Evolutionary conservation across 2,797 vertebrate species (phyloP).

Genomic region (Crocodylus rhombifer): DNA sequence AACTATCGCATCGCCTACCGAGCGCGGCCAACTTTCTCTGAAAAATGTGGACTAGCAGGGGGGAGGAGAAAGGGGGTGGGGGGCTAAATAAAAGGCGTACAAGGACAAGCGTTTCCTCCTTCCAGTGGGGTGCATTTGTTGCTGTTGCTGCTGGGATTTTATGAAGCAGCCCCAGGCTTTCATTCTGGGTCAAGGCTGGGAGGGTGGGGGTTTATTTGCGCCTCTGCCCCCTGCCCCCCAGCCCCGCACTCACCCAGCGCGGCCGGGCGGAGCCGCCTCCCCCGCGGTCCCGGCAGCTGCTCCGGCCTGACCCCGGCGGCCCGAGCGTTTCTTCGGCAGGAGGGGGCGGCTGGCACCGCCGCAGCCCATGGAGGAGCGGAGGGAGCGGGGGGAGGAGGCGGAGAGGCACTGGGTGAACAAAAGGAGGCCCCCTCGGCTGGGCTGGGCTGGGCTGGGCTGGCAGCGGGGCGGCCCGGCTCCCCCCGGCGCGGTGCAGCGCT

Average conservation of each 20-base stretch:
- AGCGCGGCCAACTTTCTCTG: conserved; percentile 30
- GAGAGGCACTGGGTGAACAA: conserved; percentile 88
- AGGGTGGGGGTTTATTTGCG: neutral
- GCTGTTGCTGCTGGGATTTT: rapidly evolving
- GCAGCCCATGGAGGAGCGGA: neutral
- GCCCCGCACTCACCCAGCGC: conserved; percentile 81
- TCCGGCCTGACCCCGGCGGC: conserved; percentile 74
- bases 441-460: conserved; percentile 34
- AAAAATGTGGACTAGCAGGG: neutral
- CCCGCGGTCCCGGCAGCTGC: conserved; percentile 76
- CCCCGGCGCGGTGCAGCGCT: neutral
- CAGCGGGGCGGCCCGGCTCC: no score
- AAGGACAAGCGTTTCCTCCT: neutral
- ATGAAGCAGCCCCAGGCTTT: rapidly evolving
- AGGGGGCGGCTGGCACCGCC: conserved; percentile 45
- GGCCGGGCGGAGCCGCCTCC: conserved; percentile 81
- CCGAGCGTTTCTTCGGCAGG: conserved; percentile 61
- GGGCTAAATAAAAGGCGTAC: neutral
- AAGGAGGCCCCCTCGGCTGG: conserved; percentile 85
- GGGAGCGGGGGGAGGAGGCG: neutral
- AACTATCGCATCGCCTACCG: conserved; percentile 10
- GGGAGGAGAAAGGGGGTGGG: neutral
- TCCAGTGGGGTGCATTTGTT: neutral
- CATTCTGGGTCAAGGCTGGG: neutral
- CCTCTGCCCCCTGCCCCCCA: conserved; percentile 37